phyloP scores from a whole-genome alignment of 92 coral and sea anemone species.

The Phenganax marumi region DNA sequence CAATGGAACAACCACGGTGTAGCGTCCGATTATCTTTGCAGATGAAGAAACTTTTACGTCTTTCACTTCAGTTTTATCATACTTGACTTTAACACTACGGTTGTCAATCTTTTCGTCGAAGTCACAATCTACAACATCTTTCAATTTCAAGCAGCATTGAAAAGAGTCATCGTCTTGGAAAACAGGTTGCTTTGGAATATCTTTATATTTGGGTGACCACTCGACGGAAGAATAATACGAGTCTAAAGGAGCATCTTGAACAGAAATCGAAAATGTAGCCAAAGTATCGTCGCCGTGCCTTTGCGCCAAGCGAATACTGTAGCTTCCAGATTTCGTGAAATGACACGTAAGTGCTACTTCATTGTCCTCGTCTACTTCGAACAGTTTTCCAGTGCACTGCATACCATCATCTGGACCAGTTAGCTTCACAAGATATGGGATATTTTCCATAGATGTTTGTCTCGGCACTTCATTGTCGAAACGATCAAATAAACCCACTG shows the following conservation, averaged over 20 bases:
- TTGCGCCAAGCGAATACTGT: not conserved
- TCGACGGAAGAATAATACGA: not conserved
- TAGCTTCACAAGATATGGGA: not conserved
- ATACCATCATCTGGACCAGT: slow-evolving; percentile 5
- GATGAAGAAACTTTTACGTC: not conserved
- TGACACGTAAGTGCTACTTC: not conserved
- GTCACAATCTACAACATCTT: not conserved
- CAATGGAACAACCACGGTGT: slow-evolving; percentile 3
- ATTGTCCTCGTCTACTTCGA: not conserved
- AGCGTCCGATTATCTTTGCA: not conserved
- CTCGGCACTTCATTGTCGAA: slow-evolving; percentile 10
- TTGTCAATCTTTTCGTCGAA: not conserved
- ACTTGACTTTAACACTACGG: not conserved
- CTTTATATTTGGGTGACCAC: slow-evolving; percentile 14
- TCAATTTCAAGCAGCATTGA: not conserved
- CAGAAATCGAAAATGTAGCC: slow-evolving; percentile 11
- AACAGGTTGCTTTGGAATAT: slow-evolving; percentile 18
- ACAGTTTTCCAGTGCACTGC: not conserved
- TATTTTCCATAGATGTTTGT: too few relatives aligned
- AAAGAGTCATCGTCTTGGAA: slow-evolving; percentile 16
- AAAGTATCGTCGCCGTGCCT: not conserved
- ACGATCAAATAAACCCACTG: slow-evolving; percentile 10
- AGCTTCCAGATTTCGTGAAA: not conserved
- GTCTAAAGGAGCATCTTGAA: slow-evolving; percentile 24
- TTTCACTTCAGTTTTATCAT: not conserved